A percentile compares a stretch with the other conserved stretches of the same genome.
phyloP scores from a whole-genome alignment of 2,888 invertebrate species.

The Pediacus dermestoides region DNA sequence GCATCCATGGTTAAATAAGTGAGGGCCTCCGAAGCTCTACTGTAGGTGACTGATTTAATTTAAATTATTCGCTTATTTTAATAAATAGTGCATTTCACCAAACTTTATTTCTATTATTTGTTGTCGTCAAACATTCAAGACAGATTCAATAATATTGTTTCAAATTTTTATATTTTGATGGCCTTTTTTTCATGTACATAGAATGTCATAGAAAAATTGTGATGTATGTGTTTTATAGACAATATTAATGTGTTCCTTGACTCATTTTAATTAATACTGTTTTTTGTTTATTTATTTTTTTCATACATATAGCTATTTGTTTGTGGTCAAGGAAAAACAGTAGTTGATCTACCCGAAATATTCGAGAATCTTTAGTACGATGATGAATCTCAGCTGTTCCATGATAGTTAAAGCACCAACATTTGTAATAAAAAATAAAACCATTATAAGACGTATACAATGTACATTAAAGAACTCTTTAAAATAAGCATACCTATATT shows the following conservation, averaged over 20 bases:
- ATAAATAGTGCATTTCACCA: no score
- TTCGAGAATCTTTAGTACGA: no score
- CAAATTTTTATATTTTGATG: no score
- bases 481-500: no score
- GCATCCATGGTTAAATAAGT: slow-evolving; percentile 82
- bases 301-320: no score
- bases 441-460: slow-evolving; percentile 35
- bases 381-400: slow-evolving; percentile 44
- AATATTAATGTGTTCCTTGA: slow-evolving; percentile 43
- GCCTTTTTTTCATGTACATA: slow-evolving; percentile 47
- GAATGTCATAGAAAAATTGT: slow-evolving; percentile 46
- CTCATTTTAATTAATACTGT: slow-evolving; percentile 28
- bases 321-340: slow-evolving; percentile 35
- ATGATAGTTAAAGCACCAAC: slow-evolving; percentile 49
- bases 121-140: no score
- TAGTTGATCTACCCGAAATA: slow-evolving; percentile 20
- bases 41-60: slow-evolving; percentile 37
- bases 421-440: slow-evolving; percentile 44
- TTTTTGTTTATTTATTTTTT: slow-evolving; percentile 19
- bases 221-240: slow-evolving; percentile 47
- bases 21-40: slow-evolving; percentile 31
- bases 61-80: slow-evolving; percentile 19
- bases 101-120: no score
- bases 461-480: slow-evolving; percentile 44
- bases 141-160: no score